These are phyloP conservation scores for Noctua comes DNA, from an alignment of 2,888 invertebrate genomes.

Conservation along the genomic window DNA sequence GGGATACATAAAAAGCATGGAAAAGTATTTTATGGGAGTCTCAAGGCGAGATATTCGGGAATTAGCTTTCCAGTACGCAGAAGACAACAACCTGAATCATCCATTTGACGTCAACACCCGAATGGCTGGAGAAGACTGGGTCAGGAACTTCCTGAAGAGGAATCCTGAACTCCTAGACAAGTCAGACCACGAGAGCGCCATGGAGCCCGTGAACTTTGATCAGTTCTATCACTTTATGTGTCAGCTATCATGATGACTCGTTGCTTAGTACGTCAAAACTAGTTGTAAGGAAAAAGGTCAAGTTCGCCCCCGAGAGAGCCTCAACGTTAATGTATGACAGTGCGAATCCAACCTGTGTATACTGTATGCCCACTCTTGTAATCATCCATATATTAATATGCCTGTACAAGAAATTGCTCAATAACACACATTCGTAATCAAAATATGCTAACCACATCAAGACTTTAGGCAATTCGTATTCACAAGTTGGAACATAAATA, in stretches of 20 bases:
- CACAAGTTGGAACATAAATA: constrained; percentile 58
- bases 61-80: constrained; percentile 88
- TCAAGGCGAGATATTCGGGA: constrained; percentile 87
- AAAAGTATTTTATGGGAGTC: constrained; percentile 87
- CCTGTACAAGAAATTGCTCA: constrained; percentile 67
- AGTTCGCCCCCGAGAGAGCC: constrained; percentile 78
- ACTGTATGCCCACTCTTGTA: constrained; percentile 65
- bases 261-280: constrained; percentile 67
- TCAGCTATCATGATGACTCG: constrained; percentile 85
- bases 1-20: constrained; percentile 89
- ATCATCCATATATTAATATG: constrained; percentile 65
- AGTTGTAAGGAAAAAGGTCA: constrained; percentile 75
- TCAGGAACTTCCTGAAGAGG: constrained; percentile 87
- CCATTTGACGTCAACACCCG: constrained; percentile 87
- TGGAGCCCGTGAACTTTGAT: constrained; percentile 88
- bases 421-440: constrained; percentile 59
- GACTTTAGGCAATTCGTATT: constrained; percentile 53
- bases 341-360: constrained; percentile 71
- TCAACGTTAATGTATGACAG: constrained; percentile 71
- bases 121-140: constrained; percentile 89
- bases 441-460: constrained; percentile 41
- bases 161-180: constrained; percentile 85
- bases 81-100: constrained; percentile 85
- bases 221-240: constrained; percentile 89
- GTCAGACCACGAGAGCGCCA: constrained; percentile 81